Percentiles rank a stretch among this genome's conserved stretches.
phyloP scores from a whole-genome alignment of 1,140 invertebrate species.

The Cherax destructor region DNA sequence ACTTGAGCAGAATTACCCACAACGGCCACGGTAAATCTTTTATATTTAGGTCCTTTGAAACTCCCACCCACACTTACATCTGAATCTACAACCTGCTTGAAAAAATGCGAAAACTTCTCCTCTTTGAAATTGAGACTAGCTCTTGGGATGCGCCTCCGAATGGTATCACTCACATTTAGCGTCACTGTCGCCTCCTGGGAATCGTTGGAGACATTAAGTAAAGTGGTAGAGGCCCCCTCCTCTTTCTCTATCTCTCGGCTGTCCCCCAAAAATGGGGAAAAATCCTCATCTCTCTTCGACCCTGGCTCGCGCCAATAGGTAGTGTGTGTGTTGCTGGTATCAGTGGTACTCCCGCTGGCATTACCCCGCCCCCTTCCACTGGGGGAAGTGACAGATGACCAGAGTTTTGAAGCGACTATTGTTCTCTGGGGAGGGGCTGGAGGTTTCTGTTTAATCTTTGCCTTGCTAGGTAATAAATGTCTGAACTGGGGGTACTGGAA shows the following conservation, averaged over 20 bases:
- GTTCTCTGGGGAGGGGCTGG: background rate
- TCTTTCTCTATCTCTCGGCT: background rate
- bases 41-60: background rate
- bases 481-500: slow-evolving; percentile 42
- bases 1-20: background rate
- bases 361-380: background rate
- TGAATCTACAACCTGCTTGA: background rate
- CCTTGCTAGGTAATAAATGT: slow-evolving; percentile 61
- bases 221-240: slow-evolving; percentile 29
- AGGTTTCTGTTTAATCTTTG: slow-evolving; percentile 16
- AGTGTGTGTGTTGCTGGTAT: background rate
- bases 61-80: slow-evolving; percentile 6
- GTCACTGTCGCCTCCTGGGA: slow-evolving; percentile 58
- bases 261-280: background rate
- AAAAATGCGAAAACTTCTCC: background rate
- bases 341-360: background rate
- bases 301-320: background rate
- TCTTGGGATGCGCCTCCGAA: slow-evolving; percentile 53
- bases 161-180: slow-evolving; percentile 61
- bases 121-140: slow-evolving; percentile 46
- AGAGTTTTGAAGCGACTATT: background rate
- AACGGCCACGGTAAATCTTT: slow-evolving; percentile 18
- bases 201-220: slow-evolving; percentile 32
- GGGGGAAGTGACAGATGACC: slow-evolving; percentile 1
- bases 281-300: background rate